Base-by-base conservation (phyloP, 2,888 invertebrate genomes). In the Andrena fulva region DNA sequence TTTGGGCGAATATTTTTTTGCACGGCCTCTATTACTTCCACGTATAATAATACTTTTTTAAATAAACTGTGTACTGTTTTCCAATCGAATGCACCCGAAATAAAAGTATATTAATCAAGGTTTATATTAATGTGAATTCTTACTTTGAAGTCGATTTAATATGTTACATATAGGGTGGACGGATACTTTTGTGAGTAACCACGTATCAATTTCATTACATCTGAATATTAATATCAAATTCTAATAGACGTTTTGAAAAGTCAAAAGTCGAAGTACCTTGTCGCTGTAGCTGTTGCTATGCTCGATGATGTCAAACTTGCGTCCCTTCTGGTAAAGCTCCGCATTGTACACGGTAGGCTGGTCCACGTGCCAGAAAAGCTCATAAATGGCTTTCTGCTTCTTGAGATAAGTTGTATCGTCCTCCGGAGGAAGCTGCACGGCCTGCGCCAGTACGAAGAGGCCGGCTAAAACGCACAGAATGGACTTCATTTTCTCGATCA, bases 371-470 rank as follows among this genome's bases (percentile, higher is more conserved):
- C 94, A 93, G 85, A 95, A 94, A 4, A 95, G 94, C 8, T 94
- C 92, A 59, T 95, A 92, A 67, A 95, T 90, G 82, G 93, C 93
- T 89, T 94, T 94, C 88, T 95, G 95, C 63, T 92, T 94, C 79
- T 93, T 89, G 63, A 95, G 91, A 73, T 93, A 93, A 8, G 89
- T 93, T 88, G 94, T 92, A 77, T 92, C 91, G 35, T 90, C 90
- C n/a, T 79, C 82, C 0, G 81, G 68, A 0, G 56, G 66, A 10
- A 27, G 8, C 10, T 72, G 63, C 10, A 29, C 20, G 1, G 83
- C 83, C 29, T 81, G 75, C 12, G 70, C 75, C n/a, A 80, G 10
- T n/a, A 71, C n/a, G 71, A 78, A 88, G 7, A 66, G 33, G 6
- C 64, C 42, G 8, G 86, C 85, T 74, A 88, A 35, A 16, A 59